phyloP scores from a whole-genome alignment of 2,888 invertebrate species.

The Yponomeuta malinellus region DNA sequence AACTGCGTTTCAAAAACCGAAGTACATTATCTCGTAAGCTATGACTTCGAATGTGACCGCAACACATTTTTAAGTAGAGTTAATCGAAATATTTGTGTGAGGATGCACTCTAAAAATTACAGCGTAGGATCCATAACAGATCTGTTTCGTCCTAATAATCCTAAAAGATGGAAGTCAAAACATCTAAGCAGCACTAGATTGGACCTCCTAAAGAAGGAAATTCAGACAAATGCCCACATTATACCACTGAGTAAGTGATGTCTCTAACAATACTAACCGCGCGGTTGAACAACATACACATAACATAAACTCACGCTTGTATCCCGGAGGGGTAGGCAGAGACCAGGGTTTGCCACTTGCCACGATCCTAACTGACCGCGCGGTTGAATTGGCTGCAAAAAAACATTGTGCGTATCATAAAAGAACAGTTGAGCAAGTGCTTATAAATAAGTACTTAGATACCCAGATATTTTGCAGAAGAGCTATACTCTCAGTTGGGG shows the following conservation, averaged over 20 bases:
- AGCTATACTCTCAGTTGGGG: conserved; percentile 41
- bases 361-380: neutral
- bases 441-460: too few species aligned
- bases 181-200: conserved; percentile 67
- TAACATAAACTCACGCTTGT: too few species aligned
- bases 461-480: conserved; percentile 30
- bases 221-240: conserved; percentile 72
- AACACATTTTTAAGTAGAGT: neutral
- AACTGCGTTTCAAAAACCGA: neutral
- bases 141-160: conserved; percentile 57
- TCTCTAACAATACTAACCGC: conserved; percentile 7
- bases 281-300: neutral
- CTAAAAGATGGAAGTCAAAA: conserved; percentile 45
- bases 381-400: too few species aligned
- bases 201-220: conserved; percentile 73
- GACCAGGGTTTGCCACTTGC: too few species aligned
- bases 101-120: neutral
- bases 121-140: conserved; percentile 49
- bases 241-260: conserved; percentile 57
- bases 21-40: neutral
- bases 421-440: too few species aligned
- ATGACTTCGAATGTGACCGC: neutral
- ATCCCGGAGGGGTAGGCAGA: too few species aligned
- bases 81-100: neutral
- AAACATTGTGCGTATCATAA: too few species aligned